Evolutionary conservation across 2,888 invertebrate species (phyloP).

Genomic region (Amblyjoppa proteus): DNA sequence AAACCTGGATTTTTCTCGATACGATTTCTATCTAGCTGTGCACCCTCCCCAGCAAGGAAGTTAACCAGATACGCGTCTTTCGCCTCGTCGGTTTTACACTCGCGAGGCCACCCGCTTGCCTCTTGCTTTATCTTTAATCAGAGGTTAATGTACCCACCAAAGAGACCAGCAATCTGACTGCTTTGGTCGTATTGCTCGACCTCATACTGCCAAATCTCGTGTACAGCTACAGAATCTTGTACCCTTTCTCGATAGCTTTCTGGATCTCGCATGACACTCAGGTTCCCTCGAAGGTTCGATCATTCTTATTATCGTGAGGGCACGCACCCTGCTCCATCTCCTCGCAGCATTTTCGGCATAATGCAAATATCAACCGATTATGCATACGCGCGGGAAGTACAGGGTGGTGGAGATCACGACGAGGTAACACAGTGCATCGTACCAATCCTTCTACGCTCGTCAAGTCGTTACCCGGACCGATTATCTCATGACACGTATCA

Average conservation of each 20-base stretch:
- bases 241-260: constrained; percentile 59
- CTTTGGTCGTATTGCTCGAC: constrained; percentile 58
- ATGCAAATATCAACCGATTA: not conserved
- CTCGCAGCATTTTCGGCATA: not conserved
- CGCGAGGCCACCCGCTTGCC: constrained; percentile 71
- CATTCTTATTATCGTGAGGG: not conserved
- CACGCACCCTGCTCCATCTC: not conserved
- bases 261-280: constrained; percentile 77
- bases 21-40: too few relatives aligned
- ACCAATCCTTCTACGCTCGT: too few relatives aligned
- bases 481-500: too few relatives aligned
- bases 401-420: too few relatives aligned
- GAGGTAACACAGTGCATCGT: too few relatives aligned
- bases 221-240: not conserved
- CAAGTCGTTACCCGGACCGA: too few relatives aligned
- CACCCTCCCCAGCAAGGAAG: too few relatives aligned
- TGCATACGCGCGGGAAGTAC: too few relatives aligned
- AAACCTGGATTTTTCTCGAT: constrained; percentile 71
- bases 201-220: constrained; percentile 74
- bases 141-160: constrained; percentile 74
- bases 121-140: constrained; percentile 74
- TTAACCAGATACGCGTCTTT: too few relatives aligned
- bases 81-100: constrained; percentile 25
- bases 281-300: constrained; percentile 72
- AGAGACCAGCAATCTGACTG: constrained; percentile 65